Evolutionary conservation across 2,797 vertebrate genomes (phyloP), one percentile per base, ranked within the genome.

Genomic region (Emydoidea blandingii): DNA sequence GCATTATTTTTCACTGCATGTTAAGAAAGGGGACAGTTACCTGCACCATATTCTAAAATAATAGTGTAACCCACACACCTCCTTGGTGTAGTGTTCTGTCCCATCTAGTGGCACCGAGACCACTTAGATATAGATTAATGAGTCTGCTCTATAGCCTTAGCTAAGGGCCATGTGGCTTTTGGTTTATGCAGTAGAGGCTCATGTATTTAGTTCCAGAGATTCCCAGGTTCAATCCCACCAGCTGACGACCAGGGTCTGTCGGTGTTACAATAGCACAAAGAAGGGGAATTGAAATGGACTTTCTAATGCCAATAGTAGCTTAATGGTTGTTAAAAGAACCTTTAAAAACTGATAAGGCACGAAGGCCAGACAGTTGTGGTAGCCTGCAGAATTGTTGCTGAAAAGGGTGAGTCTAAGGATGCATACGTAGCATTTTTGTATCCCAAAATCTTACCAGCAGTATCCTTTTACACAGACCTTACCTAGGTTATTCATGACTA

Each of bases 1-100:
- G 79, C 47, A 41, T 94, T 95, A 86, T 96, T 95, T 94, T 80
- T 85, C 59, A 47, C 21, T 86, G 12, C 21, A 92, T 37, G 81
- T 81, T 90, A 94, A 86, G 65, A 87, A 65, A 59, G 79, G 29
- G 1, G 3, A 52, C 82, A 14, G 25, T 19, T 41, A n/a, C 50
- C 47, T 86, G 23, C 91, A 50, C 82, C 29, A 12, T 29, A 12
- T 37, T 50, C 76, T 79, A 59, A 88, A 93, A 91, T 80, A 54
- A 54, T 54, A 54, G 23, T 54, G 9, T 54, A 54, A 54, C 54
- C 54, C 54, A 25, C 54, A 10, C 23, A 54, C 54, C 54, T 54
- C 54, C 4, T 54, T 23, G 21, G 23, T 54, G 54, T 54, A 10
- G 21, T 54, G 54, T 23, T 25, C 21, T 54, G 54, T 54, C 8